Base-by-base conservation (phyloP, 2,113 vertebrate species). In the Cygnus atratus region DNA sequence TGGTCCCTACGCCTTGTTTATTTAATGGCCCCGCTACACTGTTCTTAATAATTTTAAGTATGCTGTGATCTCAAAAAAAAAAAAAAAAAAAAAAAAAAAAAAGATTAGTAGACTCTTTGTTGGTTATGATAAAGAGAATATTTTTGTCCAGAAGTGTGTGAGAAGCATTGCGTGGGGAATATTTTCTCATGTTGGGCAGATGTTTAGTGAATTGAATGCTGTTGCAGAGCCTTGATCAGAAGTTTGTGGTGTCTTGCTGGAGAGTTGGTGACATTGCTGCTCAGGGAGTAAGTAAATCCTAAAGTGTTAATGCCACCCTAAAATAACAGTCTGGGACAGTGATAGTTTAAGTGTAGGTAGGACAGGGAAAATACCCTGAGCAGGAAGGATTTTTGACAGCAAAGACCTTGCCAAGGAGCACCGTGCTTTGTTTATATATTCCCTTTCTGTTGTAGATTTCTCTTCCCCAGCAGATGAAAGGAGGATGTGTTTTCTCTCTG, bases 251-350 rank as follows among this genome's bases (percentile, higher is more conserved):
- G 52, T 91, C 87, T 87, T 33, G 88, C 88, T 87, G 59, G 72
- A 94, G 58, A 58, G 73, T 59, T 85, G 91, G 41, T 85, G 50
- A 84, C 86, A 83, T 92, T 55, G 41, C 65, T 68, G 85, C 93
- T 93, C 9, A 72, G 88, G 93, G 93, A 84, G 70, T 94, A 95
- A 96, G 96, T 97, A 95, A 98, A 81, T 96, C 88, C 86, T 97
- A 44, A 96, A 95, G 84, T 93, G 95, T 67, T 97, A 97, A 97
- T 96, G 87, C 61, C 92, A 55, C 61, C 76, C 93, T 94, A 91
- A 96, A 97, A 94, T 95, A 98, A 92, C 78, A 66, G n/a, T 59
- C 91, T 87, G 74, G 79, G 80, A 84, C 6, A 44, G 87, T 55
- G 84, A 88, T 96, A 88, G 78, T 91, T 94, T 95, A 95, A 94